These are phyloP conservation scores for Tipula lateralis DNA, from an alignment of 2,888 invertebrate genomes.

Conservation along the genomic window DNA sequence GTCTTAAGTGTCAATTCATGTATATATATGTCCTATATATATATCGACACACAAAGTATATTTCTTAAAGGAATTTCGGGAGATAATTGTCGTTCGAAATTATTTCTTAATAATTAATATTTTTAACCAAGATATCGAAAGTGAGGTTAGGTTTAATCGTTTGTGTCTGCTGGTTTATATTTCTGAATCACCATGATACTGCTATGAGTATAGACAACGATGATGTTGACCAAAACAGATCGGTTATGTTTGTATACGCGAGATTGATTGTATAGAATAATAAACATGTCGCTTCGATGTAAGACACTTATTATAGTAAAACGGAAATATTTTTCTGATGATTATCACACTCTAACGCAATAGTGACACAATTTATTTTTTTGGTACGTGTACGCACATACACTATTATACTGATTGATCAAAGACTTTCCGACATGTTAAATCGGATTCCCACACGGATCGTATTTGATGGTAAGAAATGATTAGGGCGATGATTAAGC, in stretches of 20 bases:
- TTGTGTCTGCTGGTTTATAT: background rate
- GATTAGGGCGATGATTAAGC: background rate
- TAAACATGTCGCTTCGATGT: background rate
- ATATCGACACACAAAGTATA: background rate
- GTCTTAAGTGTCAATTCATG: slow-evolving; percentile 19
- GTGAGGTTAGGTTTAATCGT: background rate
- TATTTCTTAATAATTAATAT: background rate
- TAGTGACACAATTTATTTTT: background rate
- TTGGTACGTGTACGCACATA: too few relatives aligned
- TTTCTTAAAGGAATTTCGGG: background rate
- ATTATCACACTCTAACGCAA: background rate
- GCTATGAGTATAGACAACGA: background rate
- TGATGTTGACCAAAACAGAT: background rate
- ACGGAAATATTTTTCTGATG: slow-evolving; percentile 16
- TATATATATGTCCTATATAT: background rate
- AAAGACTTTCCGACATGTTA: background rate
- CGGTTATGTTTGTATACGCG: background rate
- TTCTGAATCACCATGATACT: background rate
- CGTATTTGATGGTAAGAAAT: background rate
- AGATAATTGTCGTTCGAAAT: background rate
- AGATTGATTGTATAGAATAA: background rate
- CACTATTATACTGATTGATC: background rate
- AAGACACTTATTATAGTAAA: background rate
- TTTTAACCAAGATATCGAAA: background rate
- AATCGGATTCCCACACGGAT: background rate